These are phyloP conservation scores for Brachionus angularis DNA, from an alignment of 1,140 invertebrate species.

Conservation along the genomic window DNA sequence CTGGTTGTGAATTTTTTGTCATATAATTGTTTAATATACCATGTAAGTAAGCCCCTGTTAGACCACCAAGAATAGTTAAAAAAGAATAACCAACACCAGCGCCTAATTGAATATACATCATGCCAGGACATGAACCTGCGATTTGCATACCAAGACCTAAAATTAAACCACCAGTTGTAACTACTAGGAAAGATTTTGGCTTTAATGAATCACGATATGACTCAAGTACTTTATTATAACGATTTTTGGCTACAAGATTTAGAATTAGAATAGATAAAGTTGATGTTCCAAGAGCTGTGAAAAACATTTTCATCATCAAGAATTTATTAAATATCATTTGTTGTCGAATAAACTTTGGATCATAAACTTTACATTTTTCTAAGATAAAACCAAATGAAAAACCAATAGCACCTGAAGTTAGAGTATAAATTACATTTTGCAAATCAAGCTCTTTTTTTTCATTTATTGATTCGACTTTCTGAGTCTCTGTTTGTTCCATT, in stretches of 20 bases:
- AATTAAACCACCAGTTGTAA: conserved; percentile 11
- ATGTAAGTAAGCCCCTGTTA: not conserved
- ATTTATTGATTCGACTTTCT: too few relatives aligned
- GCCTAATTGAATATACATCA: conserved; percentile 22
- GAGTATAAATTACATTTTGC: too few relatives aligned
- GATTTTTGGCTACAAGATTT: conserved; percentile 5
- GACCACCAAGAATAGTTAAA: conserved; percentile 15
- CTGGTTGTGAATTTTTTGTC: not conserved
- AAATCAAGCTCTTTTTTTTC: too few relatives aligned
- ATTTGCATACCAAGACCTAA: conserved; percentile 29
- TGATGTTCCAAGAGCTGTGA: conserved; percentile 8
- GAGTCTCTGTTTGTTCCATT: too few relatives aligned
- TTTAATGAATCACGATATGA: not conserved
- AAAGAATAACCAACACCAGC: not conserved
- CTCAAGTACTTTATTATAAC: conserved; percentile 15
- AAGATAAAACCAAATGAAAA: conserved; percentile 12
- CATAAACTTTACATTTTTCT: conserved; percentile 27
- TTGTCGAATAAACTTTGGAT: conserved; percentile 24
- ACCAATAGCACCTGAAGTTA: not conserved
- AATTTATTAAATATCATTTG: conserved; percentile 38
- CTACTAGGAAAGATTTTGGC: conserved; percentile 6
- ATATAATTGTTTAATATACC: conserved; percentile 1
- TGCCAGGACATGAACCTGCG: conserved; percentile 24
- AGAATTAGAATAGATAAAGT: not conserved
- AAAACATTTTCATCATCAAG: conserved; percentile 43